Percentiles rank a stretch among this genome's conserved stretches.
Conservation (phyloP, 2,888 invertebrate genomes). For the Scrobipalpa atriplicella region DNA sequence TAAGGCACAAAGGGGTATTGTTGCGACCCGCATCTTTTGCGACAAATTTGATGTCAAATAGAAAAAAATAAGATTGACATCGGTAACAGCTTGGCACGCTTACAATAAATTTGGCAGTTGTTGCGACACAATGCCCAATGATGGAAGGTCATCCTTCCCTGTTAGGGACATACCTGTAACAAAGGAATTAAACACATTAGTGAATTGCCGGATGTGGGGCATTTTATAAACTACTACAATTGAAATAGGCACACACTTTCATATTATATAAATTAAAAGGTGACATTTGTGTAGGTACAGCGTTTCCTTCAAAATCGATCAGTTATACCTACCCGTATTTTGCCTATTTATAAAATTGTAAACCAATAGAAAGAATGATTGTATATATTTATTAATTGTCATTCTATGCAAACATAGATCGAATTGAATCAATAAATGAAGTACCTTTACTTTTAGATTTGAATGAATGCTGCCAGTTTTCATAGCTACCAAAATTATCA, state of each 20-base stretch:
- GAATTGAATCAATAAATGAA: too few relatives aligned
- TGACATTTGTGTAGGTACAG: background rate
- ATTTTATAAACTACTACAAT: background rate
- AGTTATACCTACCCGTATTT: too few relatives aligned
- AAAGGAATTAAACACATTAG: constrained; percentile 44
- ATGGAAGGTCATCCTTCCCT: constrained; percentile 60
- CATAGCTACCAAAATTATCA: too few relatives aligned
- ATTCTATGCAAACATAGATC: too few relatives aligned
- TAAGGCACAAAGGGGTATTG: constrained; percentile 36
- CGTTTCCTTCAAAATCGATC: background rate
- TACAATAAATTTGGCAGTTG: constrained; percentile 48
- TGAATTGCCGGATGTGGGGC: constrained; percentile 27
- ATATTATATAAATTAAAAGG: background rate
- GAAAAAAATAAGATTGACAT: constrained; percentile 49
- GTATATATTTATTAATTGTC: too few relatives aligned
- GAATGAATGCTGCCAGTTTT: too few relatives aligned
- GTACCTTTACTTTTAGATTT: too few relatives aligned
- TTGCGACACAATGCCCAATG: constrained; percentile 39
- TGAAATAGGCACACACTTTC: background rate
- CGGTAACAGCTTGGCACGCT: constrained; percentile 49
- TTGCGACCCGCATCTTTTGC: constrained; percentile 42
- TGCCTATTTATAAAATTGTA: too few relatives aligned
- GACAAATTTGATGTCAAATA: constrained; percentile 65
- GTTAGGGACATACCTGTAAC: constrained; percentile 67
- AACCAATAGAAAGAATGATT: too few relatives aligned